phyloP scores from a whole-genome alignment of 2,113 vertebrate species.

The Colinus virginianus region DNA sequence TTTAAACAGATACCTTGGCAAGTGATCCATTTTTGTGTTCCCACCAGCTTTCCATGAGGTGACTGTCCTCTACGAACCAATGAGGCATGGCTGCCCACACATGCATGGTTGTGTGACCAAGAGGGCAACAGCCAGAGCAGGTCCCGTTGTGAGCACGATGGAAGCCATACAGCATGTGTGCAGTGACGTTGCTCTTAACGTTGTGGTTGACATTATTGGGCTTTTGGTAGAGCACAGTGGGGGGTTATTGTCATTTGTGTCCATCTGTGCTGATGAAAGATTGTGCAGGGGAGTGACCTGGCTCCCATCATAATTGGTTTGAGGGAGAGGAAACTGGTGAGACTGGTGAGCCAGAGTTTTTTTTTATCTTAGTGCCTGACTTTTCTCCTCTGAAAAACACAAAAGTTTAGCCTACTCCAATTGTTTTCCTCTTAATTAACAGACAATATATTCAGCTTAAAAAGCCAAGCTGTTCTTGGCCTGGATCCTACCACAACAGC shows the following conservation, averaged over 20 bases:
- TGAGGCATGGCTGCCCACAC: fast-evolving
- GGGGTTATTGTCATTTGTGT: not conserved
- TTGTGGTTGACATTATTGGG: not conserved
- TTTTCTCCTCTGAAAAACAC: not conserved
- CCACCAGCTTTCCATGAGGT: not conserved
- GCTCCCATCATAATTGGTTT: fast-evolving
- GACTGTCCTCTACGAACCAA: fast-evolving
- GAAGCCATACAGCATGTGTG: not conserved
- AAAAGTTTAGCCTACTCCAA: not conserved
- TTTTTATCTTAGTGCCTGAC: not conserved
- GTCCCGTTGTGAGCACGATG: not conserved
- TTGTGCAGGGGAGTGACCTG: not conserved
- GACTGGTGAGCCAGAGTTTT: not conserved
- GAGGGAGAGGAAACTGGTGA: not conserved
- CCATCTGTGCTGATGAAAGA: not conserved
- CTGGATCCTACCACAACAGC: not conserved
- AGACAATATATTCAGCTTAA: slow-evolving; percentile 2
- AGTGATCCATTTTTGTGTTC: not conserved
- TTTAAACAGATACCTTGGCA: not conserved
- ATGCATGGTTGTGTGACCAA: not conserved
- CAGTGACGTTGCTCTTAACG: not conserved
- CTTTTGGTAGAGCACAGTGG: not conserved
- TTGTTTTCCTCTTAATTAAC: slow-evolving; percentile 26
- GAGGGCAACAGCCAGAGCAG: not conserved
- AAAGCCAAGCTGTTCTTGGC: slow-evolving; percentile 27